These are phyloP conservation scores for Steatornis caripensis DNA, from an alignment of 2,113 vertebrate genomes.

Conservation along the genomic window DNA sequence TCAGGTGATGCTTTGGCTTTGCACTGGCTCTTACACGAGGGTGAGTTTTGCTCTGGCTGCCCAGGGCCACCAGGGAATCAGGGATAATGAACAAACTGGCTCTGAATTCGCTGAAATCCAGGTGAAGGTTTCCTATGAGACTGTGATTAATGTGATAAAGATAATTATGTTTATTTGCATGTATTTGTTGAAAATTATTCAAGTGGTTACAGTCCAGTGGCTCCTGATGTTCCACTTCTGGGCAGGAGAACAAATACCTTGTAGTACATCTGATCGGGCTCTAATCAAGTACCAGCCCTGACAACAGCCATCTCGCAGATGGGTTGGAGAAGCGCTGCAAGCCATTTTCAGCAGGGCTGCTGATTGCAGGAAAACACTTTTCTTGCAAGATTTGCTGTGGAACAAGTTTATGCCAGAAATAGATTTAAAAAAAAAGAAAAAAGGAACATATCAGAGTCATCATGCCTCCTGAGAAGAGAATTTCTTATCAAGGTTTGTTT, in stretches of 20 bases:
- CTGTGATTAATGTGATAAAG: neutral
- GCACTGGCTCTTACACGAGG: neutral
- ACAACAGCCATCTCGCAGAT: neutral
- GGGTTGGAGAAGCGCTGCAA: neutral
- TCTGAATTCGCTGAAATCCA: neutral
- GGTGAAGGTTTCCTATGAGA: neutral
- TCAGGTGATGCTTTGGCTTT: neutral
- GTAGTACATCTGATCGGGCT: neutral
- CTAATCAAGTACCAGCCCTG: neutral
- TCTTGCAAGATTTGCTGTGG: neutral
- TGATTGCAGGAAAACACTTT: neutral
- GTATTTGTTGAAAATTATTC: conserved; percentile 10
- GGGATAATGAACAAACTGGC: neutral
- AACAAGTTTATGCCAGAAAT: neutral
- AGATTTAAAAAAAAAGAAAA: neutral
- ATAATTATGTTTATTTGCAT: conserved; percentile 31
- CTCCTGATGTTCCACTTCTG: conserved; percentile 22
- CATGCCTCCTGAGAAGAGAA: neutral
- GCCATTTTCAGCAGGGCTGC: neutral
- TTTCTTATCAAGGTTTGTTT: conserved; percentile 22
- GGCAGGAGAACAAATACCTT: conserved; percentile 14
- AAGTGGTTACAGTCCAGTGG: neutral
- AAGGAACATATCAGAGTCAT: neutral
- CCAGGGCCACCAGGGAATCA: neutral
- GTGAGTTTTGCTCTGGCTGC: neutral